Conservation (phyloP, 2,113 vertebrate genomes). For the Rhabdornis inornatus region DNA sequence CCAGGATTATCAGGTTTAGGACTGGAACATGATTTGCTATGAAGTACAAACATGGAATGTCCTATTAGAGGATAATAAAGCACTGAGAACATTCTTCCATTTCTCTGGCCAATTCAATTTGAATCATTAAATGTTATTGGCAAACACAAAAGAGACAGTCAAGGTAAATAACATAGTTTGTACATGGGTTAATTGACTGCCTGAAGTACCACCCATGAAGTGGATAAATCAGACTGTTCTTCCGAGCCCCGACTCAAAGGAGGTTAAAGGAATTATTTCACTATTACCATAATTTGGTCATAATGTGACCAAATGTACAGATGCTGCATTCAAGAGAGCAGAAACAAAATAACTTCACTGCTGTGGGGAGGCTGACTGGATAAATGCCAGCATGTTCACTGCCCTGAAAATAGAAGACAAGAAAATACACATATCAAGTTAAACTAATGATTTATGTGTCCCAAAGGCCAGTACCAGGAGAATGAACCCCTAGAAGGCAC, state of each 20-base stretch:
- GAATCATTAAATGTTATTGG: conserved; percentile 54
- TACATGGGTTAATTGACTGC: conserved; percentile 32
- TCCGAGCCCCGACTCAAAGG: background rate
- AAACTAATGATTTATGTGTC: background rate
- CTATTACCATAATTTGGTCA: conserved; percentile 21
- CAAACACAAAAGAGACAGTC: conserved; percentile 49
- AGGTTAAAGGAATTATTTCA: conserved; percentile 46
- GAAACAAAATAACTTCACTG: background rate
- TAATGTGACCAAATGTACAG: background rate
- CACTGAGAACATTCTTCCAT: conserved; percentile 58
- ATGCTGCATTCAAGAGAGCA: background rate
- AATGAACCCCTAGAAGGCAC: background rate
- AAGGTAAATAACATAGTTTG: conserved; percentile 43
- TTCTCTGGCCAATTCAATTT: conserved; percentile 56
- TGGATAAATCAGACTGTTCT: conserved; percentile 30
- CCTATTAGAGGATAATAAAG: background rate
- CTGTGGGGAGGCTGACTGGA: background rate
- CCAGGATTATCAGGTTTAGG: background rate
- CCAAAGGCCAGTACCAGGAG: background rate
- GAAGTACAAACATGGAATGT: background rate
- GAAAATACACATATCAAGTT: background rate
- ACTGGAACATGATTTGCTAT: background rate
- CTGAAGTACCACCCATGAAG: conserved; percentile 20
- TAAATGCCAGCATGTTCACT: background rate
- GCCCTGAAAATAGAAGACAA: background rate